These are phyloP conservation scores for Melipona bicolor DNA, from an alignment of 2,888 invertebrate species.

Conservation along the genomic window DNA sequence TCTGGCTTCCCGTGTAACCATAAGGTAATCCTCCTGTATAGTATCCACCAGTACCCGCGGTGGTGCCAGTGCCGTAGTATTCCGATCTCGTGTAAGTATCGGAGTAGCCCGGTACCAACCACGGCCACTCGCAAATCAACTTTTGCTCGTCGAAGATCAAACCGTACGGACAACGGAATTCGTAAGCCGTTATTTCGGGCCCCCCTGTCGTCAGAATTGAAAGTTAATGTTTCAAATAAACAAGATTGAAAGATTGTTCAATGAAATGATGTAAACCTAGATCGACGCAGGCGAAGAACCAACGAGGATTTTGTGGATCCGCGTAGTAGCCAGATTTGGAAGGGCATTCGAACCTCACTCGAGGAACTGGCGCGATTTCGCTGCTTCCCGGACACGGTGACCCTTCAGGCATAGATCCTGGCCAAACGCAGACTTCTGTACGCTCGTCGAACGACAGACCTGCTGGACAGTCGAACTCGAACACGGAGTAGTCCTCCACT, in stretches of 20 bases:
- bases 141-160: conserved; percentile 90
- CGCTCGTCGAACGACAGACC: conserved; percentile 91
- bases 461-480: conserved; percentile 92
- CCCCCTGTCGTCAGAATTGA: conserved; percentile 73
- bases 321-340: conserved; percentile 90
- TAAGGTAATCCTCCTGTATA: conserved; percentile 51
- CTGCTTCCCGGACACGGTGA: conserved; percentile 91
- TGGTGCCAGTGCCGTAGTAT: conserved; percentile 82
- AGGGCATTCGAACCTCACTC: conserved; percentile 89
- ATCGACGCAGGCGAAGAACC: conserved; percentile 93
- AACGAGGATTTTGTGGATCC: conserved; percentile 92
- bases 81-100: conserved; percentile 84
- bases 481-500: conserved; percentile 90
- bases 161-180: conserved; percentile 93
- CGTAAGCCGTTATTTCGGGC: conserved; percentile 87
- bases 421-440: conserved; percentile 93
- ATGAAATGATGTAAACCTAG: conserved; percentile 85
- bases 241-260: neutral
- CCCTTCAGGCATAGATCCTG: conserved; percentile 89
- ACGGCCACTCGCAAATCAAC: conserved; percentile 92
- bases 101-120: conserved; percentile 88
- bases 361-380: conserved; percentile 91
- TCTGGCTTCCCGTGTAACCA: conserved; percentile 38
- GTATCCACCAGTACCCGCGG: conserved; percentile 48
- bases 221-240: neutral